Conservation (phyloP, 2,113 vertebrate species). For the Prolemur simus region DNA sequence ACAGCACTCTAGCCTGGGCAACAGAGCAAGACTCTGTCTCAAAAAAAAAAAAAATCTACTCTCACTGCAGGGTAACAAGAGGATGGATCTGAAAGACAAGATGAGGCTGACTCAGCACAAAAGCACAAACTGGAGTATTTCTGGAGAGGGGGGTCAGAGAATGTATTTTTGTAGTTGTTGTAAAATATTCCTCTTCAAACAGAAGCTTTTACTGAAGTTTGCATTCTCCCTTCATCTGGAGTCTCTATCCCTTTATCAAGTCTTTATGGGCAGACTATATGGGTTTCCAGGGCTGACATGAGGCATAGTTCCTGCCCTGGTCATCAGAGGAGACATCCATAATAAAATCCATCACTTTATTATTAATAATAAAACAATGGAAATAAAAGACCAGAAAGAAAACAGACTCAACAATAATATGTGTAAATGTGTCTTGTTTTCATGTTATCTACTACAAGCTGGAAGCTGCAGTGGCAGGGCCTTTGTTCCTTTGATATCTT, state of each 20-base stretch:
- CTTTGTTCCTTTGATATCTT: not conserved
- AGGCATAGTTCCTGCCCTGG: not conserved
- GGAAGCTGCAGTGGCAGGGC: not conserved
- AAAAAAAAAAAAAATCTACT: not conserved
- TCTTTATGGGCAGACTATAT: not conserved
- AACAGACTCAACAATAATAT: conserved; percentile 30
- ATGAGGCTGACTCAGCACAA: not conserved
- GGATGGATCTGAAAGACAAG: not conserved
- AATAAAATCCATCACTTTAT: too few species aligned
- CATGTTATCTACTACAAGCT: not conserved
- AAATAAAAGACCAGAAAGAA: conserved; percentile 31
- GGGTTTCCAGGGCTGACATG: not conserved
- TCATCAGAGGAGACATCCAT: not conserved
- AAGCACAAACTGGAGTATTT: not conserved
- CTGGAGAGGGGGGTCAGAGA: not conserved
- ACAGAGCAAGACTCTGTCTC: too few species aligned
- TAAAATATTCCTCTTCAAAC: not conserved
- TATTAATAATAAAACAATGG: not conserved
- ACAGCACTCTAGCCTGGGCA: too few species aligned
- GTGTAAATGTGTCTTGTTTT: not conserved
- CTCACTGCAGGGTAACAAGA: not conserved
- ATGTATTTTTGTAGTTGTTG: not conserved
- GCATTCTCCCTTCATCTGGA: not conserved
- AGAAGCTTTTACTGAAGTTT: not conserved
- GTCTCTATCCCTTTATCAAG: not conserved